These are phyloP conservation scores for Willisornis vidua DNA, from an alignment of 2,113 vertebrate genomes.

Conservation along the genomic window DNA sequence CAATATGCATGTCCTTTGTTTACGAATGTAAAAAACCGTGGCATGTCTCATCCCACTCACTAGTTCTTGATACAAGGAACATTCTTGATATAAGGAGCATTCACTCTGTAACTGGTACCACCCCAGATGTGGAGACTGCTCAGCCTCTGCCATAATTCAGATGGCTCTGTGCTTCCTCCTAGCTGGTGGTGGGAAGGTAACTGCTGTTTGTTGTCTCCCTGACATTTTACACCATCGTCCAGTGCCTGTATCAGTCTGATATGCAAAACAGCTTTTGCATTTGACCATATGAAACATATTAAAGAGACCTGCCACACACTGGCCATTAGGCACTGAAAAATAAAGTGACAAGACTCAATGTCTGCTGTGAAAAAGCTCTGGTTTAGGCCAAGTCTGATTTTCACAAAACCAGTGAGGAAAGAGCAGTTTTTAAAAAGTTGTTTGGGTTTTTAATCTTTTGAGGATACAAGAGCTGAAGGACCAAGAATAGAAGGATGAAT, in stretches of 20 bases:
- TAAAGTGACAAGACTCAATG: not conserved
- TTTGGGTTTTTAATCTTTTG: not conserved
- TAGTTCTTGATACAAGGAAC: not conserved
- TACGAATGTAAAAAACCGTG: rapidly evolving
- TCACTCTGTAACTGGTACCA: not conserved
- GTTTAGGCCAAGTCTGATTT: not conserved
- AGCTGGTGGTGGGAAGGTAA: not conserved
- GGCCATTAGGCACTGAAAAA: not conserved
- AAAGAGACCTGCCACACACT: not conserved
- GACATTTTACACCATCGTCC: not conserved
- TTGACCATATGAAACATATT: not conserved
- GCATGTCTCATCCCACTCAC: not conserved
- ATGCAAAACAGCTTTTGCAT: not conserved
- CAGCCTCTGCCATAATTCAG: not conserved
- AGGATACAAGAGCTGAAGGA: not conserved
- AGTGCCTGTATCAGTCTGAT: not conserved
- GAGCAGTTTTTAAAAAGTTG: not conserved
- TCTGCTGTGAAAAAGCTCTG: not conserved
- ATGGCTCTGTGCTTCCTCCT: not conserved
- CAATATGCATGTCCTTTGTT: not conserved
- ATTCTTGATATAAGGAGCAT: not conserved
- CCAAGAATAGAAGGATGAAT: slow-evolving; percentile 49
- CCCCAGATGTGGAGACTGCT: not conserved
- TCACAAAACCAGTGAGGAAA: not conserved
- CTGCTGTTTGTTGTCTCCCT: not conserved